phyloP scores from a whole-genome alignment of 1,140 invertebrate genomes.

The Macrosteles quadrilineatus region DNA sequence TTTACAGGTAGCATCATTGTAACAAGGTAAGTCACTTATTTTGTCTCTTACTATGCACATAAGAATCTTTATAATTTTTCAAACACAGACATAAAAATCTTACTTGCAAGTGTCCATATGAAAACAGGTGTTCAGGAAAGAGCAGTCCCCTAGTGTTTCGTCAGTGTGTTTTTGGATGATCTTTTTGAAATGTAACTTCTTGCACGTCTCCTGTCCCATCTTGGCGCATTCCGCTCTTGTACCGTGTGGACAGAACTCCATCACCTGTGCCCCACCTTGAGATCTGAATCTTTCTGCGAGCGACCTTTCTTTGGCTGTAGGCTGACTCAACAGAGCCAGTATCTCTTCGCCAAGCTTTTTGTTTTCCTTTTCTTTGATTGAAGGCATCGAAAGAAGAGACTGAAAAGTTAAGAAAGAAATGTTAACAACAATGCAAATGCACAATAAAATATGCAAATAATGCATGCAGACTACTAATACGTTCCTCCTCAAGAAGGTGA shows the following conservation, averaged over 20 bases:
- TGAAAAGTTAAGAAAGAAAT: slow-evolving; percentile 48
- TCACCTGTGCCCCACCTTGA: slow-evolving; percentile 71
- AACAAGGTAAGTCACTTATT: too few relatives aligned
- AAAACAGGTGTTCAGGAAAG: slow-evolving; percentile 97
- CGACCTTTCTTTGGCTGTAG: slow-evolving; percentile 93
- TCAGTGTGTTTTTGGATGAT: slow-evolving; percentile 97
- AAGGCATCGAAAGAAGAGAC: slow-evolving; percentile 90
- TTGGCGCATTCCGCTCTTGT: slow-evolving; percentile 87
- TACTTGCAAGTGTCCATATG: slow-evolving; percentile 98
- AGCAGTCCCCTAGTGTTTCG: slow-evolving; percentile 94
- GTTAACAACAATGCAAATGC: too few relatives aligned
- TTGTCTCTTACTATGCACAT: too few relatives aligned
- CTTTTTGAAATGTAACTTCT: slow-evolving; percentile 95
- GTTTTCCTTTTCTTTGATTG: slow-evolving; percentile 91
- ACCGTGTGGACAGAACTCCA: slow-evolving; percentile 96
- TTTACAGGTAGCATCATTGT: too few relatives aligned
- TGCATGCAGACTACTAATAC: not conserved
- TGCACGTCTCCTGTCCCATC: slow-evolving; percentile 66
- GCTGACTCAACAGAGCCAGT: slow-evolving; percentile 88
- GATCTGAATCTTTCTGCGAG: slow-evolving; percentile 93
- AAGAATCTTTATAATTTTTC: too few relatives aligned
- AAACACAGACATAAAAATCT: too few relatives aligned
- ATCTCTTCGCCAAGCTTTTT: slow-evolving; percentile 97
- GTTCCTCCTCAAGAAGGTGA: too few relatives aligned
- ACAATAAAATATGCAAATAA: not conserved